Base-by-base conservation (phyloP, 1,140 invertebrate species). In the Leptinotarsa defecta region DNA sequence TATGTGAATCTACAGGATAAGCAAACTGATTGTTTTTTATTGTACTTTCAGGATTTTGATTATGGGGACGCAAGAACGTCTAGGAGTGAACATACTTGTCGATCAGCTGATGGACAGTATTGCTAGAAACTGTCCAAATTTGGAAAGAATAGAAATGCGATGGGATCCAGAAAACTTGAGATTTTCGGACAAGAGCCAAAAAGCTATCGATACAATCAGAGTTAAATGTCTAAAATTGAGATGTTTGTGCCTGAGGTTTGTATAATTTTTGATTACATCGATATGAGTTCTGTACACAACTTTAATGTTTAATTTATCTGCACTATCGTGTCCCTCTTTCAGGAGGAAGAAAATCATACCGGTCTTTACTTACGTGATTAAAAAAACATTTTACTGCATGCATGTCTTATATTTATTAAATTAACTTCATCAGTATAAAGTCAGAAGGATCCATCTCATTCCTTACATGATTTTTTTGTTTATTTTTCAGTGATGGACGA, bases 181-280 rank as follows among this genome's bases (percentile, higher is more conserved):
- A 67, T 99, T 99, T 87, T 99, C 97, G 34, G 98, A 99, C 86
- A 99, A 99, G 87, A 98, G 97, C 84, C 98, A 98, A 85, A 99
- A 99, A 86, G 95, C 95, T 3, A 96, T 97, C 77, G 96, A 98
- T 85, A 93, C 95, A 49, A 86, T 97, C 62, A 90, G 96, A 52
- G 95, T 98, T 0, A 96, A 95, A 78, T 96, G 95, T 81, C 87
- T 96, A 0, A 94, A 95, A 84, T 86, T 97, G 17, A 91, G 91
- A 64, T 96, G 94, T 83, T 88, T 96, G 61, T 92, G 93, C 6
- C 87, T 97, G 27, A 95, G 93, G 94, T 96, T n/a, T n/a, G 52
- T 57, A 57, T n/a, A 43, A 43, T 43, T 43, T 43, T 43, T 43
- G 34, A 43, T 8, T 43, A 11, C 34, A 34, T 34, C 8, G 34